A percentile compares a stretch with the other conserved stretches of the same genome.
Conservation (phyloP, 2,113 vertebrate species). For the Triplophysa siluroides region DNA sequence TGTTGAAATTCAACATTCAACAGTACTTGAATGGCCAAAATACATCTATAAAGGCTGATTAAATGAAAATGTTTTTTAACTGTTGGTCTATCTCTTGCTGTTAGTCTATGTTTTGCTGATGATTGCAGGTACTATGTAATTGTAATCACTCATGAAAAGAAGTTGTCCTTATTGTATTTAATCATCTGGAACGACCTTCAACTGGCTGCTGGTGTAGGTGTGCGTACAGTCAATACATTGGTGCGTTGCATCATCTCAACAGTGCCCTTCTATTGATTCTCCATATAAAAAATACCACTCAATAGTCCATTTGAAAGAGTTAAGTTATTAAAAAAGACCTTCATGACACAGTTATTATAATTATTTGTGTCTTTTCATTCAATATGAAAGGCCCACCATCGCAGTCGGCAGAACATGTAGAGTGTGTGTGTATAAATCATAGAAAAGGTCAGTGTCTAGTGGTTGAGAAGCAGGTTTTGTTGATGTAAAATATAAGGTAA, state of each 20-base stretch:
- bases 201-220: not conserved
- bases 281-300: not conserved
- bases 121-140: not conserved
- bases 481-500: not conserved
- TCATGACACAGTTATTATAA: not conserved
- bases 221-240: not conserved
- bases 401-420: not conserved
- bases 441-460: not conserved
- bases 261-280: slow-evolving; percentile 31
- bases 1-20: no score
- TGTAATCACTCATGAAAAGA: not conserved
- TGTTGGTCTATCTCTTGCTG: no score
- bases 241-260: slow-evolving; percentile 13
- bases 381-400: not conserved
- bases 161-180: not conserved
- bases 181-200: slow-evolving; percentile 1
- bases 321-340: not conserved
- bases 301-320: no score
- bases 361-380: not conserved
- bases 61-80: no score
- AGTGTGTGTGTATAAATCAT: not conserved
- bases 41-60: no score
- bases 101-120: not conserved
- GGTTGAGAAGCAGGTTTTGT: not conserved
- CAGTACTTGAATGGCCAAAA: no score